These are phyloP conservation scores for Scaptomyza montana DNA, from an alignment of 1,140 invertebrate species.

Conservation along the genomic window DNA sequence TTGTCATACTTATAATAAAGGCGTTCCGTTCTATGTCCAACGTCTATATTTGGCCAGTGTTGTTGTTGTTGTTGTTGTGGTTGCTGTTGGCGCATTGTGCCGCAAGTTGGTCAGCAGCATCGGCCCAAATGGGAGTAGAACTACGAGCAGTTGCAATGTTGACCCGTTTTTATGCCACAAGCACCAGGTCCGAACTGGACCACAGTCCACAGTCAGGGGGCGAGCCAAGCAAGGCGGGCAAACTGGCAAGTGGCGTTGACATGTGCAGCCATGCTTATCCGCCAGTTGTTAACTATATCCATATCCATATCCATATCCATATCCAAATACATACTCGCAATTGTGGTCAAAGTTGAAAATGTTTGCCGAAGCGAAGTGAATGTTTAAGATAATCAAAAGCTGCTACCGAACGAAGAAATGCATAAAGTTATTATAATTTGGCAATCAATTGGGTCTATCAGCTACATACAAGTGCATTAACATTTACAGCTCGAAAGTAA, in stretches of 20 bases:
- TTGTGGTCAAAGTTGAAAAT: slow-evolving; percentile 71
- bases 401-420: slow-evolving; percentile 26
- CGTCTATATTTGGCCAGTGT: slow-evolving; percentile 72
- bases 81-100: slow-evolving; percentile 21
- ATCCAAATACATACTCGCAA: slow-evolving; percentile 34
- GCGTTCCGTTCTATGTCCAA: slow-evolving; percentile 71
- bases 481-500: slow-evolving; percentile 27
- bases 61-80: slow-evolving; percentile 13
- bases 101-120: slow-evolving; percentile 37
- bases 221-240: background rate
- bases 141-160: slow-evolving; percentile 40
- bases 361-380: slow-evolving; percentile 23
- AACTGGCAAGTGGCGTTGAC: slow-evolving; percentile 56
- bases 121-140: slow-evolving; percentile 43
- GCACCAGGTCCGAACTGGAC: slow-evolving; percentile 17
- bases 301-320: slow-evolving; percentile 28
- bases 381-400: slow-evolving; percentile 38
- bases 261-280: slow-evolving; percentile 74
- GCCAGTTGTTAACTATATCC: slow-evolving; percentile 54
- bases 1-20: slow-evolving; percentile 75
- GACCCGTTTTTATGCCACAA: slow-evolving; percentile 32
- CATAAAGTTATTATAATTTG: slow-evolving; percentile 40
- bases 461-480: slow-evolving; percentile 29
- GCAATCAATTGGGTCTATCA: slow-evolving; percentile 49
- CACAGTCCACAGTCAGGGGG: slow-evolving; percentile 6